phyloP scores from a whole-genome alignment of 1,140 invertebrate species.

The Pantala flavescens region DNA sequence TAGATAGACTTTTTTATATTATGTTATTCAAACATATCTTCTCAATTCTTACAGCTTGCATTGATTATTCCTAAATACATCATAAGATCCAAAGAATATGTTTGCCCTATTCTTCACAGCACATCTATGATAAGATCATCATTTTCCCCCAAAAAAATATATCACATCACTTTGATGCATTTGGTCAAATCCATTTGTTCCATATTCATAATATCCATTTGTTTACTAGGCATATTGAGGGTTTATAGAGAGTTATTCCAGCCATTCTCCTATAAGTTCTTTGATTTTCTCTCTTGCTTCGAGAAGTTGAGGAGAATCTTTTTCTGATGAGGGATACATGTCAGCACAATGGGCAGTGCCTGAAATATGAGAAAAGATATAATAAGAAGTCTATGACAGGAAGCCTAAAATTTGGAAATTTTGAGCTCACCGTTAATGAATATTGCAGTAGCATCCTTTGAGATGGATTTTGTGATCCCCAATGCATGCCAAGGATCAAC shows the following conservation, averaged over 20 bases:
- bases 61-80: too few relatives aligned
- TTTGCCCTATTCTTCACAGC: too few relatives aligned
- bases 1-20: too few relatives aligned
- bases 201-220: too few relatives aligned
- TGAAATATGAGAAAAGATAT: constrained; percentile 31
- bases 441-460: constrained; percentile 51
- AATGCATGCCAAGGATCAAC: constrained; percentile 91
- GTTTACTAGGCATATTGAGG: too few relatives aligned
- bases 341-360: constrained; percentile 73
- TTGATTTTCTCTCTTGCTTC: constrained; percentile 49
- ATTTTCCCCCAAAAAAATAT: too few relatives aligned
- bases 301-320: constrained; percentile 50
- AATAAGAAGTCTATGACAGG: constrained; percentile 15
- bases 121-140: too few relatives aligned
- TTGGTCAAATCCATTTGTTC: too few relatives aligned
- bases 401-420: not conserved
- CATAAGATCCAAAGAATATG: too few relatives aligned
- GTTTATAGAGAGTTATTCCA: constrained; percentile 21
- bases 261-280: constrained; percentile 43
- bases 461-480: constrained; percentile 49
- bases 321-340: constrained; percentile 57
- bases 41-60: too few relatives aligned
- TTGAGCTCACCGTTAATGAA: constrained; percentile 31
- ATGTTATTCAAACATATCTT: too few relatives aligned
- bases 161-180: too few relatives aligned